phyloP scores from a whole-genome alignment of 2,888 invertebrate genomes.

The Empis livida region DNA sequence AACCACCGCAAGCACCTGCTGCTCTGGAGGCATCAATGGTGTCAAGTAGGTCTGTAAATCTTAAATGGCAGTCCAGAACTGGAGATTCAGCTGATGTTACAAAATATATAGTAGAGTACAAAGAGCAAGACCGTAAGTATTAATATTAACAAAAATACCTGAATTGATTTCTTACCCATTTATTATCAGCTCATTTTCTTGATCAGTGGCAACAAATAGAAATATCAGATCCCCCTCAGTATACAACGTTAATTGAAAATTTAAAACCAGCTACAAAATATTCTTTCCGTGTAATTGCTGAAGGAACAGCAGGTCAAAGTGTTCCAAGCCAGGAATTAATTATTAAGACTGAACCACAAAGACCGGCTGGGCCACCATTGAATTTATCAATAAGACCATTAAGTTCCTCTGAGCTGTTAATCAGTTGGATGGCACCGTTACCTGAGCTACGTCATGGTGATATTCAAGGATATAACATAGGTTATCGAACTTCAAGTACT shows the following conservation, averaged over 20 bases:
- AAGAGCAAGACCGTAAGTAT: constrained; percentile 46
- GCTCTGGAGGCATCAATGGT: constrained; percentile 55
- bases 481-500: constrained; percentile 33
- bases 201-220: constrained; percentile 53
- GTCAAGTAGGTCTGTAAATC: constrained; percentile 55
- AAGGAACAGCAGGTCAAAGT: constrained; percentile 60
- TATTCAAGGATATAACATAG: constrained; percentile 63
- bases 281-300: constrained; percentile 55
- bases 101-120: constrained; percentile 55
- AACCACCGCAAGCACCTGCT: constrained; percentile 58
- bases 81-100: constrained; percentile 57
- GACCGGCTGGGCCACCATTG: constrained; percentile 55
- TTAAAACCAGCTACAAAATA: constrained; percentile 59
- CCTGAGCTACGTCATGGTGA: constrained; percentile 59
- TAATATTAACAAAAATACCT: background rate
- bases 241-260: constrained; percentile 51
- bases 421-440: constrained; percentile 62
- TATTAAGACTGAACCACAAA: constrained; percentile 54
- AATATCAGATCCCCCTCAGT: constrained; percentile 49
- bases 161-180: background rate
- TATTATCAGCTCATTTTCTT: constrained; percentile 24
- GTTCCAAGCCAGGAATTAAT: constrained; percentile 49
- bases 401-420: constrained; percentile 57
- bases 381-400: constrained; percentile 54
- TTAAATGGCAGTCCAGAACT: constrained; percentile 62